Evolutionary conservation across 2,888 invertebrate genomes (phyloP), one percentile per base, ranked within the genome.

Genomic region (Imbricaverruca yamaguchii): DNA sequence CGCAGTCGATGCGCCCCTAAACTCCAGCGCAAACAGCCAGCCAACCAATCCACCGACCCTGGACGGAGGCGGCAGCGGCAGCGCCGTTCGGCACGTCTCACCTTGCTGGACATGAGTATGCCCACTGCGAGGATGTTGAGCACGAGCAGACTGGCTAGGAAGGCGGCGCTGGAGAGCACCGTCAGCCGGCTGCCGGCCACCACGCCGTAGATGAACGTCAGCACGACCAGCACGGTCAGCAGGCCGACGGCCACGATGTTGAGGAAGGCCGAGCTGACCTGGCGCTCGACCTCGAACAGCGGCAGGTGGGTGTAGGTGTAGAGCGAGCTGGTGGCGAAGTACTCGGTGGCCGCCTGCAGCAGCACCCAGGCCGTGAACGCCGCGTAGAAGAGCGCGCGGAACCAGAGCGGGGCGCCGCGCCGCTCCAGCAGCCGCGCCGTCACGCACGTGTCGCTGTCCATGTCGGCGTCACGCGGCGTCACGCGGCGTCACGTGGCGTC

Each of bases 231-330:
- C 69, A 69, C 69, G 13, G 69, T 69, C 13, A 69, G 69, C 69
- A 69, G 39, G 15, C 69, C 69, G 39, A 69, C 69, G 39, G 69
- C 69, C 13, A 69, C 69, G 69, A 69, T 69, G 69, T 69, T 69
- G 69, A 69, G 69, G 69, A 69, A 69, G 39, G 69, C 69, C 69
- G 69, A 69, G 39, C 39, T 39, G 25, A 69, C 69, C 69, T 69
- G 69, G 13, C 39, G 25, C 69, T 69, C 69, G 13, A 13, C 3
- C 13, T 69, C 25, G 69, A 69, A 69, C 13, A 69, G 39, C 25
- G 69, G 69, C 69, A 69, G 69, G 69, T 69, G 69, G 39, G 69
- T 69, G 69, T 69, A 69, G 13, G 69, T 69, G 69, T 69, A 69
- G 69, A 69, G 69, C 6, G 69, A 69, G 39, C 21, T 25, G 69